Conservation (phyloP, 1,140 invertebrate genomes). For the Pomacea maculata region DNA sequence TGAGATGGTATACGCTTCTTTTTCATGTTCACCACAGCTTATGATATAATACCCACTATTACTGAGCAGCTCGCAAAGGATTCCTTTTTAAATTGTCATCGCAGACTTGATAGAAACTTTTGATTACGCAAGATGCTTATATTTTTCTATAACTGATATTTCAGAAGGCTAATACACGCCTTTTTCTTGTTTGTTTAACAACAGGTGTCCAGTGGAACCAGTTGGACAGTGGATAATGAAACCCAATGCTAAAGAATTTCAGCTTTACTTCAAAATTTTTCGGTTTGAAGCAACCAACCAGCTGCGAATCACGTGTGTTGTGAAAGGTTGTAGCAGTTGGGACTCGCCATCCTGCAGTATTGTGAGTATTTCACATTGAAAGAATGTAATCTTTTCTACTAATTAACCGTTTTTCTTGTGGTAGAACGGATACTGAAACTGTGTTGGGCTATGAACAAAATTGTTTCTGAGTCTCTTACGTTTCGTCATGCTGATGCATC, state of each 20-base stretch:
- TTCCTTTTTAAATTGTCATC: too few relatives aligned
- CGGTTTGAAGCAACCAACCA: constrained; percentile 20
- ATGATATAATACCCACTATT: too few relatives aligned
- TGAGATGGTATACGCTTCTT: too few relatives aligned
- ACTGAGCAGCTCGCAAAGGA: too few relatives aligned
- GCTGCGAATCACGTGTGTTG: constrained; percentile 22
- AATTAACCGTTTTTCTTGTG: neutral
- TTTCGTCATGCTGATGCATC: too few relatives aligned
- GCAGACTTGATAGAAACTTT: too few relatives aligned
- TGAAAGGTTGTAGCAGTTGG: constrained; percentile 18
- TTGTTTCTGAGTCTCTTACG: too few relatives aligned
- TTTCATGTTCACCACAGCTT: too few relatives aligned
- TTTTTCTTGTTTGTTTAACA: neutral
- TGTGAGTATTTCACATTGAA: neutral
- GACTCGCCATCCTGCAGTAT: constrained; percentile 23
- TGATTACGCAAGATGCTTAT: too few relatives aligned
- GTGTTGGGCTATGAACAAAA: too few relatives aligned
- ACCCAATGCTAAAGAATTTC: constrained; percentile 21
- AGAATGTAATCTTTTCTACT: neutral
- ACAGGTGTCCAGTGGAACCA: constrained; percentile 16
- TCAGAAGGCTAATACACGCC: too few relatives aligned
- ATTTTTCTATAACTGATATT: too few relatives aligned
- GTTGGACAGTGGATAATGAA: constrained; percentile 25
- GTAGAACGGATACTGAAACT: neutral
- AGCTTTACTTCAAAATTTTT: constrained; percentile 23